A percentile compares a stretch with the other conserved stretches of the same genome.
phyloP scores from a whole-genome alignment of 2,797 vertebrate species.

The Gambusia yucatana region DNA sequence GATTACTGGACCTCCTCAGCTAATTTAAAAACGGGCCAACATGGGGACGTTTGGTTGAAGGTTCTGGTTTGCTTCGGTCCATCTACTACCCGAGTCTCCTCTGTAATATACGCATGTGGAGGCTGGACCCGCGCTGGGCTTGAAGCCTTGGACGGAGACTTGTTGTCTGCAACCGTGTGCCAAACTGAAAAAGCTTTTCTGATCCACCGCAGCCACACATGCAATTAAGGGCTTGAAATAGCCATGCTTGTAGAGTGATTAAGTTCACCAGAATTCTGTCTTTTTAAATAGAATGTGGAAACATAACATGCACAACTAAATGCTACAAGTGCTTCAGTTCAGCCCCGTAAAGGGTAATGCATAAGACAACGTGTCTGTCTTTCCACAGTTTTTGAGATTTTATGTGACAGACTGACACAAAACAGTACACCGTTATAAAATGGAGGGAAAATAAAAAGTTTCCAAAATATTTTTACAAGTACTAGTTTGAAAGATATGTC shows the following conservation, averaged over 20 bases:
- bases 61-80: conserved; percentile 58
- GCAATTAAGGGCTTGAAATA: conserved; percentile 69
- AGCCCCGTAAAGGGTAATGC: conserved; percentile 65
- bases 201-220: conserved; percentile 62
- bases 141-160: conserved; percentile 70
- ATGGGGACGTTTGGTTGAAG: conserved; percentile 37
- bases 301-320: conserved; percentile 51
- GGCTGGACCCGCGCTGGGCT: conserved; percentile 58
- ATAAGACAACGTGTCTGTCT: conserved; percentile 38
- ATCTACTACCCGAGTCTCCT: conserved; percentile 59
- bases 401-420: background rate
- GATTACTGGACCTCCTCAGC: conserved; percentile 54
- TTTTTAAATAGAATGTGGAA: conserved; percentile 58
- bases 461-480: background rate
- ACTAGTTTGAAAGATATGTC: background rate
- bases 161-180: conserved; percentile 64
- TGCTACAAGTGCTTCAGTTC: conserved; percentile 50
- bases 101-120: conserved; percentile 71
- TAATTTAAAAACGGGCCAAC: conserved; percentile 55
- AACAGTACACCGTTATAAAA: background rate
- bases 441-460: background rate
- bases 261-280: conserved; percentile 49
- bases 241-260: conserved; percentile 52
- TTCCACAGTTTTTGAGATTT: background rate
- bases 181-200: conserved; percentile 61